phyloP scores from a whole-genome alignment of 2,888 invertebrate genomes.

The Heliconius charithonia region DNA sequence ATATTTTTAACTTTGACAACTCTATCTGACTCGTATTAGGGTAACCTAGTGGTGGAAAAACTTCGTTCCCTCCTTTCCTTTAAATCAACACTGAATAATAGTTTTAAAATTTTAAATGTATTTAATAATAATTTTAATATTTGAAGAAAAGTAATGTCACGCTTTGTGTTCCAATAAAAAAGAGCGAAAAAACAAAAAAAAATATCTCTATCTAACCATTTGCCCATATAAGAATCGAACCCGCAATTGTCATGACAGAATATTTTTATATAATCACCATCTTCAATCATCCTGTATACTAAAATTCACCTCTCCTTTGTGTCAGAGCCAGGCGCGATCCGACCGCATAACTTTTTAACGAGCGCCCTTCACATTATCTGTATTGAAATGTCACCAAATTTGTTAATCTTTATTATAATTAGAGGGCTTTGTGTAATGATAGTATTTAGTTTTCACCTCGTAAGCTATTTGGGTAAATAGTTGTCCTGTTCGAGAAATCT shows the following conservation, averaged over 20 bases:
- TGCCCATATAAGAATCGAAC: no score
- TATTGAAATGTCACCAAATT: conserved; percentile 52
- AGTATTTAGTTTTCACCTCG: not conserved
- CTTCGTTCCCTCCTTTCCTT: no score
- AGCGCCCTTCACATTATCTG: conserved; percentile 58
- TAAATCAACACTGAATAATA: no score
- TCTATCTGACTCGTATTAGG: not conserved
- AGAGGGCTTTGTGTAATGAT: not conserved
- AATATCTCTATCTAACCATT: no score
- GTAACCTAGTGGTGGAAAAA: no score
- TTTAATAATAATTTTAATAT: no score
- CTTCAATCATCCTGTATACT: conserved; percentile 51
- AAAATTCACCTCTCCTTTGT: conserved; percentile 60
- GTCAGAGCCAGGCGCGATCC: conserved; percentile 54
- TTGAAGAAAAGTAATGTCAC: no score
- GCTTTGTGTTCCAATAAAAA: no score
- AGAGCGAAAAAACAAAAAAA: no score
- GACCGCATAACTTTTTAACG: conserved; percentile 67
- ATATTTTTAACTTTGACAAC: no score
- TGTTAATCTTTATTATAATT: conserved; percentile 23
- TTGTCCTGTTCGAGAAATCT: not conserved
- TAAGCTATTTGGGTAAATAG: not conserved
- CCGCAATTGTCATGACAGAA: not conserved
- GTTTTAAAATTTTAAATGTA: no score
- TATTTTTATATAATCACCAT: not conserved